Evolutionary conservation across 2,797 vertebrate species (phyloP), one percentile per base, ranked within the genome.

Genomic region (Halcyon leucocephala): DNA sequence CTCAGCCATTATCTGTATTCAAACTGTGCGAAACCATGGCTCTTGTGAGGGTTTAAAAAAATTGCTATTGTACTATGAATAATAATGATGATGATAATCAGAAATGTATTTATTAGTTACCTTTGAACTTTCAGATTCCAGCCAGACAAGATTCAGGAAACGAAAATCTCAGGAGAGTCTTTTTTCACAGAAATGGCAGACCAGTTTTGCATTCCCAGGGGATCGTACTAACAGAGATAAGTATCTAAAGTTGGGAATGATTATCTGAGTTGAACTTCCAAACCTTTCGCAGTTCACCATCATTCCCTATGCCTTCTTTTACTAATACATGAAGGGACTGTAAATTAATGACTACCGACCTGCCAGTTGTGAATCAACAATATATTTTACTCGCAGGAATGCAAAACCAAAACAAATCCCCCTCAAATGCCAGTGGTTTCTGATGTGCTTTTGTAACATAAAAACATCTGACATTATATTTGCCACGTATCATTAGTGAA

Each of bases 51-150:
- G 12, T 82, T 93, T 69, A 31, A 81, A 95, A 67, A 86, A 86
- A 76, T 20, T 58, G 37, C 49, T 77, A 31, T 86, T 9, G 4
- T 69, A 44, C 69, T 70, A 81, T 91, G 93, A 96, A 92, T 95
- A 94, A 92, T 91, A 95, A 92, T 74, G 74, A 90, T 61, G 73
- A 92, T 89, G 89, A 96, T 96, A 96, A 96, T 94, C 90, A 95
- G 93, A 96, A 89, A 93, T 85, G 15, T 97, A 97, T 97, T 97
- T 97, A 95, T 96, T 95, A 89, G 89, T 70, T 94, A 95, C 67
- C 91, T 95, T 86, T 92, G 93, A 95, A 94, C 92, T 94, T 94
- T 86, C 64, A 88, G 86, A 96, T 95, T 95, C 95, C 87, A 96
- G 62, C 31, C 6, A 69, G 91, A 92, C 80, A 93, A 94, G 81